Base-by-base conservation (phyloP, 2,113 vertebrate genomes). In the Panthera uncia region DNA sequence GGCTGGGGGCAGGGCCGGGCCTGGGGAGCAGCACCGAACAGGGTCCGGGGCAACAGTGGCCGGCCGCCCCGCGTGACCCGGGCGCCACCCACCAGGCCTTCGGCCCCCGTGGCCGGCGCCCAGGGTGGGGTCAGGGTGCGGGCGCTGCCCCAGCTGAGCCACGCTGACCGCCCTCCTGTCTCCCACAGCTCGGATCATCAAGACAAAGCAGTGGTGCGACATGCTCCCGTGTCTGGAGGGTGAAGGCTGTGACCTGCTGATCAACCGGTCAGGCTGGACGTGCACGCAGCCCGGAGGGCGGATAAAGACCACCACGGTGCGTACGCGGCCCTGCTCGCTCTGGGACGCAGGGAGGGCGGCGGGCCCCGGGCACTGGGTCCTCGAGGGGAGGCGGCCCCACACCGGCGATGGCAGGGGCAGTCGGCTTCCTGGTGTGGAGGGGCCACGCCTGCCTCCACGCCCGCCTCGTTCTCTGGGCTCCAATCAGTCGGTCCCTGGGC, bases 191-290 rank as follows among this genome's bases (percentile, higher is more conserved):
- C 99, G 99, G 57, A 99, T 99, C 98, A 99, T 99, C 98, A 99
- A 98, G 98, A 99, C 99, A 94, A 99, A 99, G 99, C 99, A 99
- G 99, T 99, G 99, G 99, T 99, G 99, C 98, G 99, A 99, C 99
- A 99, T 99, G 99, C 99, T 99, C 97, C 99, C 99, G 21, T 99
- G 99, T 98, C 99, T 99, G 99, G 99, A 99, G 99, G 99, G 99
- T 82, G 99, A 99, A 98, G 99, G 99, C 98, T 99, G 99, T 89
- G 99, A 99, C 99, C 99, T 99, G 99, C 98, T 99, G 98, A 99
- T 99, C 99, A 99, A 99, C 99, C 99, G 99, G 99, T 99, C 99
- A 97, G 99, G 99, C 98, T 99, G 99, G 99, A 99, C 99, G 98
- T 99, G 99, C 99, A 99, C 99, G 74, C 99, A 99, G 99, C 99